phyloP scores from a whole-genome alignment of 1,140 invertebrate genomes.

The Brachystomella parvula region DNA sequence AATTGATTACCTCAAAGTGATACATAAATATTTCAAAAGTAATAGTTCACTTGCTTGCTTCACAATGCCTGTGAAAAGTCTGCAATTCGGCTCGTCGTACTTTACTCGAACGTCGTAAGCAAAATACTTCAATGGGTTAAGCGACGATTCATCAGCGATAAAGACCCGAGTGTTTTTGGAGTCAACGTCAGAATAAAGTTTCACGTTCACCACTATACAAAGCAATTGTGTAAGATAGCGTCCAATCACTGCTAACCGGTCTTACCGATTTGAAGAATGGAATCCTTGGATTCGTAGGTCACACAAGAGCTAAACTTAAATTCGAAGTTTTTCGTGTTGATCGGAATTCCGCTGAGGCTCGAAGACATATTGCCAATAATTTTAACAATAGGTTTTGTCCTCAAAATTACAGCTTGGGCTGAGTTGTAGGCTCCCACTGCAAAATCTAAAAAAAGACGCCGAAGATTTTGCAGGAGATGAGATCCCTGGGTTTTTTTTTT shows the following conservation, averaged over 20 bases:
- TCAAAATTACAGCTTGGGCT: conserved; percentile 36
- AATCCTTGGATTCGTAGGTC: neutral
- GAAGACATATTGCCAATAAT: conserved; percentile 10
- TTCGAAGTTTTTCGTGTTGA: neutral
- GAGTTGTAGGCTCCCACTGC: conserved; percentile 40
- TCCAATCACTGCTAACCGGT: neutral
- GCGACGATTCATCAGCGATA: neutral
- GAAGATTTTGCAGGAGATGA: neutral
- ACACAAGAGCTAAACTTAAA: conserved; percentile 6
- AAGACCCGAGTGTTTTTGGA: neutral
- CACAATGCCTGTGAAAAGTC: neutral
- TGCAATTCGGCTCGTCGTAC: neutral
- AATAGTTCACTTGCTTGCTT: neutral
- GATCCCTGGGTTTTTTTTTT: conserved; percentile 1
- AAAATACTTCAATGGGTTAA: neutral
- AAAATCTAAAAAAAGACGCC: conserved; percentile 34
- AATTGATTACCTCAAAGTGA: too few species aligned
- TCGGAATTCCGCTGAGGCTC: neutral
- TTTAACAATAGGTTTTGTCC: conserved; percentile 33
- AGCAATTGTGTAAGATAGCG: neutral
- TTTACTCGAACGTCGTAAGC: neutral
- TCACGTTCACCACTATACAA: neutral
- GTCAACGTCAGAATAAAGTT: neutral
- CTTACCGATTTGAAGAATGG: conserved; percentile 1
- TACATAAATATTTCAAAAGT: neutral